Evolutionary conservation across 2,113 vertebrate species (phyloP), one percentile per base, ranked within the genome.

Genomic region (Dipodomys ordii): DNA sequence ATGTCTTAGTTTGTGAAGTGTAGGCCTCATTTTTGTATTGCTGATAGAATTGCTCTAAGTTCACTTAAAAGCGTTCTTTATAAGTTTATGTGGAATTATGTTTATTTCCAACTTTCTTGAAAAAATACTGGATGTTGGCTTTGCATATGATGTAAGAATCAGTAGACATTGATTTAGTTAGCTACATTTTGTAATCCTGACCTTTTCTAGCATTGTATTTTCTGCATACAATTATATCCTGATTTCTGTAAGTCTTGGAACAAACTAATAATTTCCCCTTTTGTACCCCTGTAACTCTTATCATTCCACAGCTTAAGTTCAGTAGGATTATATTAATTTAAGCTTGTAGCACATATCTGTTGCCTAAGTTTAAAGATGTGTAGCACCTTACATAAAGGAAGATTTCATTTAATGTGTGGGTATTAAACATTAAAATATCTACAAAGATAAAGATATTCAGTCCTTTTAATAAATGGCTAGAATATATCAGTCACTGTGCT

Each of bases 371-470:
- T 28, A 62, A 6, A 85, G 23, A 35, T 0, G 0, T 25, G 12
- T 0, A 39, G 7, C 0, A 10, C 20, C 28, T 84, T 73, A 19
- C 0, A 12, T 30, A 53, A 0, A 73, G 53, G 27, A 65, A 2
- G 8, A 84, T 67, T 28, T 67, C 32, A 83, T 62, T 16, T 65
- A 69, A 44, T 82, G 32, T 0, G 8, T 39, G 3, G 46, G 60
- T 93, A 49, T 92, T 49, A 94, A 93, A 77, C 80, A 32, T 39
- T n/a, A 92, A 78, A 15, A 4, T 94, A 69, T 78, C 90, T 94
- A 89, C 15, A 89, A 92, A 85, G 16, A 12, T 68, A 87, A 72
- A 65, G 53, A 23, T 0, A 81, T 60, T 35, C 15, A 44, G 8
- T 80, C 3, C 5, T 88, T 80, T 78, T 12, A 39, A 3, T n/a